A percentile compares a stretch with the other conserved stretches of the same genome.
phyloP scores from a whole-genome alignment of 92 coral and sea anemone species.

The Phymanthus crucifer region DNA sequence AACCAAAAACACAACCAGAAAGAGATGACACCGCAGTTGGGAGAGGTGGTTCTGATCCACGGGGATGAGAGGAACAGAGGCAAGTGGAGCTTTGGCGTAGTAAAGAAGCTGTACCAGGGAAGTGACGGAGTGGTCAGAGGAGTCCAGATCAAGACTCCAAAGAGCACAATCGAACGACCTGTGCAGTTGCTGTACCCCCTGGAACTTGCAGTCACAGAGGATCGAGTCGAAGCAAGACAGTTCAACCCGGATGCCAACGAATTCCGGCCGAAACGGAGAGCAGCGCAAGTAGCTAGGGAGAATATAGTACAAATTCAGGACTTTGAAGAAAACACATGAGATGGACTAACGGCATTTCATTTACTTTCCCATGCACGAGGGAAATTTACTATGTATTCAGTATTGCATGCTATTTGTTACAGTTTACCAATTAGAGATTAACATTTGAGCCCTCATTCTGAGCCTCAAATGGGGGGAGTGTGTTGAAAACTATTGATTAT shows the following conservation, averaged over 20 bases:
- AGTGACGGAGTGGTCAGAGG: conserved; percentile 25
- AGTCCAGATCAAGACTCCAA: conserved; percentile 2
- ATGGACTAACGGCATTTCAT: background rate
- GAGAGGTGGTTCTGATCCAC: conserved; percentile 44
- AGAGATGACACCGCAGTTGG: conserved; percentile 10
- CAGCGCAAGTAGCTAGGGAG: background rate
- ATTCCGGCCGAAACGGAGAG: background rate
- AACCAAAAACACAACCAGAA: conserved; percentile 20
- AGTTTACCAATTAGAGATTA: background rate
- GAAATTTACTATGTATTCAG: background rate
- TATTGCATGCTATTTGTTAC: background rate
- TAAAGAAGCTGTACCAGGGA: conserved; percentile 17
- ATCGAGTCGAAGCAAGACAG: background rate
- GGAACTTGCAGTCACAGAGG: background rate
- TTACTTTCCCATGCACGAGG: background rate
- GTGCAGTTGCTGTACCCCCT: background rate
- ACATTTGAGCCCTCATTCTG: background rate
- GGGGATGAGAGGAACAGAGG: conserved; percentile 38
- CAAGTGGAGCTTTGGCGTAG: conserved; percentile 45
- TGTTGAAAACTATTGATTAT: background rate
- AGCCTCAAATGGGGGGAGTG: conserved; percentile 8
- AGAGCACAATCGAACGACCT: background rate
- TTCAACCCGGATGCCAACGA: background rate
- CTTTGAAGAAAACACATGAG: background rate
- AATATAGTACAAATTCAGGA: background rate